Evolutionary conservation across 2,113 vertebrate genomes (phyloP).

Genomic region (Vulpes lagopus): DNA sequence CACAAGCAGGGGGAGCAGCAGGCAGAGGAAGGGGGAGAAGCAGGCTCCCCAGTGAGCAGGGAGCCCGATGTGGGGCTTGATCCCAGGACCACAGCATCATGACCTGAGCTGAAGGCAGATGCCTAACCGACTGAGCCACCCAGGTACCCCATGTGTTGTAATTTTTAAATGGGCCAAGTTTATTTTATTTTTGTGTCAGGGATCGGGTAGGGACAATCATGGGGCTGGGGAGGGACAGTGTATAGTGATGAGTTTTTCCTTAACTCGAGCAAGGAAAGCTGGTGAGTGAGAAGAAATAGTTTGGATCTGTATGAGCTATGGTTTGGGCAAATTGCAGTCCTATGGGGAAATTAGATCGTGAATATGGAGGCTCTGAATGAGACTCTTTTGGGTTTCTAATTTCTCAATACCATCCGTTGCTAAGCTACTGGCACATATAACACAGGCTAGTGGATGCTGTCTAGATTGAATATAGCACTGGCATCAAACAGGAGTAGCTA

Average conservation of each 20-base stretch:
- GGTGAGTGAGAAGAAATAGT: background rate
- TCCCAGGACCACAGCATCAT: too few species aligned
- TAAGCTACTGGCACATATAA: background rate
- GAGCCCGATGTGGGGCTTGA: too few species aligned
- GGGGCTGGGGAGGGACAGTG: background rate
- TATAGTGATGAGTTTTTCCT: background rate
- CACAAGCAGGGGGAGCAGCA: too few species aligned
- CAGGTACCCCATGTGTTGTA: background rate
- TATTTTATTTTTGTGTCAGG: background rate
- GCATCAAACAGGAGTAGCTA: background rate
- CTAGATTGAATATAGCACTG: background rate
- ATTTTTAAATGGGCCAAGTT: background rate
- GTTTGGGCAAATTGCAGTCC: background rate
- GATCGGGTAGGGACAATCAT: background rate
- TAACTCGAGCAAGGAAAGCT: background rate
- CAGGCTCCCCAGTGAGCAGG: too few species aligned
- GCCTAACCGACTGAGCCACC: too few species aligned
- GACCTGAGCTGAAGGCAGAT: too few species aligned
- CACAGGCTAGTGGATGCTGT: background rate
- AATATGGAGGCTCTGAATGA: background rate
- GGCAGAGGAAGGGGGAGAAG: too few species aligned
- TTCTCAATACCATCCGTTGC: conserved; percentile 41
- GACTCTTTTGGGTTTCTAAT: conserved; percentile 16
- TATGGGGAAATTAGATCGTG: background rate
- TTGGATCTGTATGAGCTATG: background rate